These are phyloP conservation scores for Morpho achilles DNA, from an alignment of 2,888 invertebrate species.

Conservation along the genomic window DNA sequence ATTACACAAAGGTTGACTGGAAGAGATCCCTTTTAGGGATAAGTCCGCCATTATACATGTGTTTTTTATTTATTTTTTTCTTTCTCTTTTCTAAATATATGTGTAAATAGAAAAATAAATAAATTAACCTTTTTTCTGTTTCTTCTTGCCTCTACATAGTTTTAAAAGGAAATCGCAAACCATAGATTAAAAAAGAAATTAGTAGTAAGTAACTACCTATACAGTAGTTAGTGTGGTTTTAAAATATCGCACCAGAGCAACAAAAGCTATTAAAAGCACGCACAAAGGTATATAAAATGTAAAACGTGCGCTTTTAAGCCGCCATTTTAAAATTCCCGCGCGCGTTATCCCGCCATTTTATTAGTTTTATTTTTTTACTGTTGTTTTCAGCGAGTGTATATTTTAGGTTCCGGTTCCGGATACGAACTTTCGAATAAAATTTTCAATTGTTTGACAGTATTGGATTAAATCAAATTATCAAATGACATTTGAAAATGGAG, in stretches of 20 bases:
- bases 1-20: too few species aligned
- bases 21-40: too few species aligned
- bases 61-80: too few species aligned
- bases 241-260: slow-evolving; percentile 1
- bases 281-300: slow-evolving; percentile 18
- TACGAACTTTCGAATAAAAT: slow-evolving; percentile 11
- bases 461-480: slow-evolving; percentile 10
- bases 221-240: neutral
- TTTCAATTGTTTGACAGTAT: slow-evolving; percentile 12
- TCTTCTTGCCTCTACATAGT: too few species aligned
- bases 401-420: slow-evolving; percentile 13
- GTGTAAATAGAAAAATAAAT: too few species aligned
- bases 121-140: too few species aligned
- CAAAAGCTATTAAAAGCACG: slow-evolving; percentile 19
- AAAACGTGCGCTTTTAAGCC: slow-evolving; percentile 25
- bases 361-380: slow-evolving; percentile 25
- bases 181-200: too few species aligned
- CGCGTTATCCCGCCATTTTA: slow-evolving; percentile 19
- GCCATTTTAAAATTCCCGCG: slow-evolving; percentile 30
- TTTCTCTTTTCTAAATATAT: too few species aligned
- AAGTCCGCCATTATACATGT: too few species aligned
- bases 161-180: too few species aligned
- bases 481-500: slow-evolving; percentile 3
- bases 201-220: too few species aligned
- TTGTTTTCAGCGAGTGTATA: slow-evolving; percentile 4